Evolutionary conservation across 1,140 invertebrate species (phyloP), one percentile per base, ranked within the genome.

Genomic region (Eriocheir sinensis): DNA sequence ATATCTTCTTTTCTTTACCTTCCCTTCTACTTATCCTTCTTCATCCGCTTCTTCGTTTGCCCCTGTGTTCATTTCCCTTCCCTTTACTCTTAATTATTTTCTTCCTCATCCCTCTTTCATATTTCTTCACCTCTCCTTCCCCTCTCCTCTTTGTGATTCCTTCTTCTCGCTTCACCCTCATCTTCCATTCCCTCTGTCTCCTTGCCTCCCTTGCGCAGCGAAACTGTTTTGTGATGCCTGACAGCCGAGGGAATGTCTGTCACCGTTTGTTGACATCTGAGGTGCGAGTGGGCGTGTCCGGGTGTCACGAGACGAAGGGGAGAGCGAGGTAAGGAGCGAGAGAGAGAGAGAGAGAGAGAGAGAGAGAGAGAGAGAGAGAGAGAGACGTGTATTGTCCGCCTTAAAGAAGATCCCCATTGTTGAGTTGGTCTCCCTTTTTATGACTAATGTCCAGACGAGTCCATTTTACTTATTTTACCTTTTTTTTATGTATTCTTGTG

Each of bases 221-320:
- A 53, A 72, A 72, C 60, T 72, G 60, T 72, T 72, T 72, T 72
- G 60, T 72, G 60, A 72, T 72, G 21, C 60, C 21, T n/a, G 60
- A 72, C 60, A 72, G 60, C n/a, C 12, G 60, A 8, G 60, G 60
- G 60, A 72, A 72, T 3, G 21, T n/a, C n/a, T 21, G 27, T n/a
- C 60, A n/a, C 60, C 60, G 60, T 72, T 72, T 72, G 60, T 72
- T 72, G 60, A 72, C 60, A 72, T 72, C 60, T 72, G 60, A 72
- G 60, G 60, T 72, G 60, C 0, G 17, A 72, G 60, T 72, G 60
- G 60, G 60, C 21, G 60, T 72, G 60, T 21, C 27, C n/a, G 60
- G 21, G 2, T 72, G 60, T 72, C 60, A 72, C 4, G 15, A 48
- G 60, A 72, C 21, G 8, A n/a, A n/a, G n/a, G n/a, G n/a, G 27